These are phyloP conservation scores for Cherax quadricarinatus DNA, from an alignment of 1,140 invertebrate species.

Conservation along the genomic window DNA sequence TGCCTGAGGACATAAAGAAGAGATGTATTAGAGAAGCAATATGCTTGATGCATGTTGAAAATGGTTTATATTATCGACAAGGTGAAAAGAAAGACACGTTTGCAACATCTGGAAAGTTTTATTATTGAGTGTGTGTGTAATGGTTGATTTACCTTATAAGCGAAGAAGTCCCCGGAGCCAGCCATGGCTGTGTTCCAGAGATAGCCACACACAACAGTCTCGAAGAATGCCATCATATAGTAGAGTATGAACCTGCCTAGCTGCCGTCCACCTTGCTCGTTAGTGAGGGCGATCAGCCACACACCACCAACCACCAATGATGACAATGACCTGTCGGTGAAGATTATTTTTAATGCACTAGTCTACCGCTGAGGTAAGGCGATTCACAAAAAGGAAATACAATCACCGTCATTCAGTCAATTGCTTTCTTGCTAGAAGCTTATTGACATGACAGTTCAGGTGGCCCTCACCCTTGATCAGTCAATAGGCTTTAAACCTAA, in stretches of 20 bases:
- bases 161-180: constrained; percentile 45
- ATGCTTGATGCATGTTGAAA: neutral
- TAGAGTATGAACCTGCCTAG: constrained; percentile 64
- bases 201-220: constrained; percentile 43
- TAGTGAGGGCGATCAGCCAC: constrained; percentile 47
- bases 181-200: constrained; percentile 47
- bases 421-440: too few relatives aligned
- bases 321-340: constrained; percentile 31
- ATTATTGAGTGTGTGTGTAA: neutral
- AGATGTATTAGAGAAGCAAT: neutral
- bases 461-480: too few relatives aligned
- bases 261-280: constrained; percentile 54
- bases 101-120: neutral
- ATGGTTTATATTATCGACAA: neutral
- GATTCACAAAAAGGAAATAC: too few relatives aligned
- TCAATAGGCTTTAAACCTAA: too few relatives aligned
- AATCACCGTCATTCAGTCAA: too few relatives aligned
- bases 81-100: neutral
- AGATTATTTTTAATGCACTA: neutral
- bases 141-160: constrained; percentile 16
- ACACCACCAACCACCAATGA: neutral
- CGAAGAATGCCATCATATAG: constrained; percentile 42
- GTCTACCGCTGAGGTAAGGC: too few relatives aligned
- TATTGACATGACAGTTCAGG: too few relatives aligned
- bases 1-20: constrained; percentile 16